These are phyloP conservation scores for Microplitis mediator DNA, from an alignment of 1,140 invertebrate species.

Conservation along the genomic window DNA sequence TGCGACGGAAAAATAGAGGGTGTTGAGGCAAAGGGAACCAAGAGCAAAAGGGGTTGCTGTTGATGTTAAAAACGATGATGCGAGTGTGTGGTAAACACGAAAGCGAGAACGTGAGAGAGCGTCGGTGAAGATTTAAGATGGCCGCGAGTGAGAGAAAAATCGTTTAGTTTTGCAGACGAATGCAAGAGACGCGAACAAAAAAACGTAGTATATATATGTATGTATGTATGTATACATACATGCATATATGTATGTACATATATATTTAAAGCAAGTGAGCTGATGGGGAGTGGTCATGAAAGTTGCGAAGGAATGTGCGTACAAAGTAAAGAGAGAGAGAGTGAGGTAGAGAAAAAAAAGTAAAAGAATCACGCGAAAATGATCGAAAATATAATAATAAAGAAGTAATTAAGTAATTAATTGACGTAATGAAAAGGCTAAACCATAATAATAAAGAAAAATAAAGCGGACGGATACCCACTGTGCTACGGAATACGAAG, in stretches of 20 bases:
- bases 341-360: conserved; percentile 15
- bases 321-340: conserved; percentile 9
- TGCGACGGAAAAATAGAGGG: background rate
- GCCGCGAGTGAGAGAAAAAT: conserved; percentile 23
- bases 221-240: conserved; percentile 25
- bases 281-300: conserved; percentile 8
- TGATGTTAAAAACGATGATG: background rate
- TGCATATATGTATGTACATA: conserved; percentile 38
- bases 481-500: conserved; percentile 29
- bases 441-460: background rate
- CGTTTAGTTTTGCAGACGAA: conserved; percentile 15
- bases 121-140: conserved; percentile 4
- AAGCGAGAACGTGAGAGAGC: conserved; percentile 8
- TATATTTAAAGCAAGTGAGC: conserved; percentile 19
- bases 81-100: conserved; percentile 9
- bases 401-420: conserved; percentile 20
- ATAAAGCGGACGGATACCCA: conserved; percentile 32
- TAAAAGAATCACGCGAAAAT: background rate
- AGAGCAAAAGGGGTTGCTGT: too few species aligned
- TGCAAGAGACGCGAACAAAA: conserved; percentile 43
- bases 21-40: background rate
- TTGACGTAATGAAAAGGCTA: conserved; percentile 3
- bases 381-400: conserved; percentile 22
- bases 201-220: too few species aligned
- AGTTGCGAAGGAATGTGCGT: conserved; percentile 20